These are phyloP conservation scores for Manis pentadactyla DNA, from an alignment of 2,797 vertebrate species.

Conservation along the genomic window DNA sequence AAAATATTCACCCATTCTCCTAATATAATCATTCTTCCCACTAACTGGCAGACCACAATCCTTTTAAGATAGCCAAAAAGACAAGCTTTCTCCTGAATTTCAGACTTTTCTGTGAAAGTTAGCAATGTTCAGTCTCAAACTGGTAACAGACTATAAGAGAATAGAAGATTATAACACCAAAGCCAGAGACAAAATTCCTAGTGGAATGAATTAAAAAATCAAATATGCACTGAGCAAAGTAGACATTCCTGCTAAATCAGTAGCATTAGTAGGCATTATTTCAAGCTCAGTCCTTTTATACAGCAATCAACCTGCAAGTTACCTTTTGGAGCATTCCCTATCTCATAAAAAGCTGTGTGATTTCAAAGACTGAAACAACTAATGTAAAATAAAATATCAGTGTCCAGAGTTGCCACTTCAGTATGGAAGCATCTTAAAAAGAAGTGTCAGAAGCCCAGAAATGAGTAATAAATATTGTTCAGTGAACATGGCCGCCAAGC, in stretches of 20 bases:
- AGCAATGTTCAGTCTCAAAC: slow-evolving; percentile 16
- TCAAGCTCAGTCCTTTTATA: slow-evolving; percentile 56
- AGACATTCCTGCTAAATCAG: slow-evolving; percentile 56
- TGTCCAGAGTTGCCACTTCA: neutral
- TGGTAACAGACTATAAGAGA: neutral
- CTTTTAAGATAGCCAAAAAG: slow-evolving; percentile 13
- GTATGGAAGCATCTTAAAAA: neutral
- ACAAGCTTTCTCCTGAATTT: slow-evolving; percentile 30
- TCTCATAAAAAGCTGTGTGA: slow-evolving; percentile 56
- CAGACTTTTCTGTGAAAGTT: slow-evolving; percentile 29
- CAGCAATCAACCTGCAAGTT: slow-evolving; percentile 52
- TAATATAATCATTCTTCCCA: neutral
- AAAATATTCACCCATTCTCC: slow-evolving; percentile 51
- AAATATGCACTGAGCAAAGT: slow-evolving; percentile 43
- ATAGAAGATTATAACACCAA: slow-evolving; percentile 48
- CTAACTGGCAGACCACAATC: neutral
- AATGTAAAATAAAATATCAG: slow-evolving; percentile 31
- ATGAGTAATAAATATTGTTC: slow-evolving; percentile 6
- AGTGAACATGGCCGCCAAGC: neutral
- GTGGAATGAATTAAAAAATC: slow-evolving; percentile 56
- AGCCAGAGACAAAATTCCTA: slow-evolving; percentile 58
- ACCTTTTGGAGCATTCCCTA: slow-evolving; percentile 67
- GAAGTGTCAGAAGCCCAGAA: neutral
- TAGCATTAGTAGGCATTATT: slow-evolving; percentile 54
- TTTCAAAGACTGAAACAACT: slow-evolving; percentile 51